Evolutionary conservation across 2,113 vertebrate species (phyloP).

Genomic region (Pterocles gutturalis): DNA sequence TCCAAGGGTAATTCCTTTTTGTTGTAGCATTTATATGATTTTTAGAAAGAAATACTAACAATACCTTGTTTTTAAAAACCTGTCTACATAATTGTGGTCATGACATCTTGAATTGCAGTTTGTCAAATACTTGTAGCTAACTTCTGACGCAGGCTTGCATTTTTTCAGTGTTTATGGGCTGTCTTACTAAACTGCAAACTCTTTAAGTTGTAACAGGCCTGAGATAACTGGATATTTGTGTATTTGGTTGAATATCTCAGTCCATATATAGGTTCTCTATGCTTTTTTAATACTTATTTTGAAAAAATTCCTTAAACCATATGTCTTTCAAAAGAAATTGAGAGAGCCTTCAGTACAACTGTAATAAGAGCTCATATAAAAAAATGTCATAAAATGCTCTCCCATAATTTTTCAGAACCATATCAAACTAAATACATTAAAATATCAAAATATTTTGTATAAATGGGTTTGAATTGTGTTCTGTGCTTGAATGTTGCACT

Average conservation of each 20-base stretch:
- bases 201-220: background rate
- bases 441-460: background rate
- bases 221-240: background rate
- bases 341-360: background rate
- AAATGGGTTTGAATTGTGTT: background rate
- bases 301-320: background rate
- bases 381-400: background rate
- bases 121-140: background rate
- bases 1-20: background rate
- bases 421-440: background rate
- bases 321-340: background rate
- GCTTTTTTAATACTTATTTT: background rate
- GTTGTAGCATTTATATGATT: background rate
- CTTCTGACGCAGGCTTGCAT: background rate
- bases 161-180: background rate
- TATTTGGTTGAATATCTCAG: background rate
- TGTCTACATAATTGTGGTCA: background rate
- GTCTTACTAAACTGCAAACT: background rate
- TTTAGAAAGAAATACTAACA: background rate
- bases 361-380: background rate
- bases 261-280: background rate
- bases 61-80: background rate
- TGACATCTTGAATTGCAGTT: background rate
- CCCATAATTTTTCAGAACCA: background rate
- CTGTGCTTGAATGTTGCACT: background rate